These are phyloP conservation scores for Ennomos fuscantarius DNA, from an alignment of 2,888 invertebrate species.

Conservation along the genomic window DNA sequence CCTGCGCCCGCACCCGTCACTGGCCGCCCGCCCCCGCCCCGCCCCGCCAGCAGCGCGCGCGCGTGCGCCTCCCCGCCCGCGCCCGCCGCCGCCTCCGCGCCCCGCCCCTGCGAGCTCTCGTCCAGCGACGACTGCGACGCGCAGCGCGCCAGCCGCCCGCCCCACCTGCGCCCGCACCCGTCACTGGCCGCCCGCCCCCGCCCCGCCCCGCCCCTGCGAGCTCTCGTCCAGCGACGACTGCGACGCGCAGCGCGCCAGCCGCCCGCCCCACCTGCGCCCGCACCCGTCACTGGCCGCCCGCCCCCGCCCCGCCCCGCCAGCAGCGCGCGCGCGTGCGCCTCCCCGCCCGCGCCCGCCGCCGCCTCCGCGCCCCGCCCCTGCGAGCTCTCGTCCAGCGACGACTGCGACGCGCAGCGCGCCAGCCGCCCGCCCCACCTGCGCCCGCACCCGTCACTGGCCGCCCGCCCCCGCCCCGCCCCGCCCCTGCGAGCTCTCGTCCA, in stretches of 20 bases:
- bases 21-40: conserved; percentile 87
- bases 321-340: conserved; percentile 58
- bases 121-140: conserved; percentile 96
- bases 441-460: background rate
- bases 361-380: conserved; percentile 78
- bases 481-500: no score
- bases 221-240: conserved; percentile 86
- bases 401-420: conserved; percentile 94
- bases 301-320: conserved; percentile 61
- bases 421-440: conserved; percentile 88
- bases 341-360: conserved; percentile 64
- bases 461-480: background rate
- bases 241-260: conserved; percentile 96
- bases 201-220: background rate
- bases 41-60: conserved; percentile 58
- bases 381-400: conserved; percentile 95
- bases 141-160: conserved; percentile 91
- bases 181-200: background rate
- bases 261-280: conserved; percentile 65
- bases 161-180: background rate
- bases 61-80: conserved; percentile 63
- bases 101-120: conserved; percentile 90
- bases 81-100: conserved; percentile 66
- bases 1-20: conserved; percentile 91
- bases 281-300: conserved; percentile 95